phyloP scores from a whole-genome alignment of 2,113 vertebrate species.

The Paedocypris sp. region DNA sequence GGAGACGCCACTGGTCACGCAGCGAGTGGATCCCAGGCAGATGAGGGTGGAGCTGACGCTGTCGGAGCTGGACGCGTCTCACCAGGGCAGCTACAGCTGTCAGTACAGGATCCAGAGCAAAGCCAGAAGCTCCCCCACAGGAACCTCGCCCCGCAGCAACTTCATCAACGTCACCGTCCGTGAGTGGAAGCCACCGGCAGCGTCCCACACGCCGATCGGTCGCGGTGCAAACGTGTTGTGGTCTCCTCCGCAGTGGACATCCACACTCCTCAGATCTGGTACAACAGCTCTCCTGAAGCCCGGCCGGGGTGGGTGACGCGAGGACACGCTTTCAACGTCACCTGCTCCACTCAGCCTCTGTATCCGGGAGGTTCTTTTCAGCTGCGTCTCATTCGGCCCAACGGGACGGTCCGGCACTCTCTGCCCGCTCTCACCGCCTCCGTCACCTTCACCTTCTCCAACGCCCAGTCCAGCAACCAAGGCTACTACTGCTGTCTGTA shows the following conservation, averaged over 20 bases:
- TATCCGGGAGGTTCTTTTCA: slow-evolving; percentile 62
- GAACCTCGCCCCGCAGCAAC: slow-evolving; percentile 47
- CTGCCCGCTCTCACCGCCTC: slow-evolving; percentile 50
- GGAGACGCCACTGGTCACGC: slow-evolving; percentile 52
- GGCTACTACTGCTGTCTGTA: slow-evolving; percentile 67
- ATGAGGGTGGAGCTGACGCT: slow-evolving; percentile 50
- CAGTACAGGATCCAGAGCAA: slow-evolving; percentile 48
- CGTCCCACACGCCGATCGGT: background rate
- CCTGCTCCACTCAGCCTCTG: slow-evolving; percentile 54
- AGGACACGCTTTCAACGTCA: slow-evolving; percentile 60
- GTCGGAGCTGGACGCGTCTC: slow-evolving; percentile 49
- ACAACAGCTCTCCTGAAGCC: slow-evolving; percentile 55
- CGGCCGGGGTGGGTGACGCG: slow-evolving; percentile 53
- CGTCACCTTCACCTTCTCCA: slow-evolving; percentile 58
- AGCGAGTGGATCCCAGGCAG: slow-evolving; percentile 51
- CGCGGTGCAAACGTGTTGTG: background rate
- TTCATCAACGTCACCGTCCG: slow-evolving; percentile 59
- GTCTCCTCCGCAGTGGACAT: slow-evolving; percentile 51
- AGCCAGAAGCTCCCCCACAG: slow-evolving; percentile 34
- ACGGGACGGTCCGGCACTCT: slow-evolving; percentile 60
- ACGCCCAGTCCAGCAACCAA: slow-evolving; percentile 55
- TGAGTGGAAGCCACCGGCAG: slow-evolving; percentile 15
- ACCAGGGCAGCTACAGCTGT: slow-evolving; percentile 64
- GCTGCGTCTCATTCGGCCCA: slow-evolving; percentile 59
- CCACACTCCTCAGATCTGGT: slow-evolving; percentile 63